Base-by-base conservation (phyloP, 1,140 invertebrate genomes). In the Drosophila pandora region DNA sequence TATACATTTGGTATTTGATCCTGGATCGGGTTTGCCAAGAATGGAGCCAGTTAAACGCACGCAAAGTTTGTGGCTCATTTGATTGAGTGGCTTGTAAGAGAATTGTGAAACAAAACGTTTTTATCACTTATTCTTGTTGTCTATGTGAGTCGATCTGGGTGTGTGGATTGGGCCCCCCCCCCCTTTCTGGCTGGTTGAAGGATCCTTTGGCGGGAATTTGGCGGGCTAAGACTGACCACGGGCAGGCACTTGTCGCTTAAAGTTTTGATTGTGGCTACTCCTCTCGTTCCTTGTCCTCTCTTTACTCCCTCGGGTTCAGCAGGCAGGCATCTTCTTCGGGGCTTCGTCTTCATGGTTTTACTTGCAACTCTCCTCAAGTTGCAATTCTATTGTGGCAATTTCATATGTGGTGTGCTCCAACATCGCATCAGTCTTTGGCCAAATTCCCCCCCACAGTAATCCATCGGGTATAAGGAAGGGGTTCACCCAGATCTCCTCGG, bases 61-160 rank as follows among this genome's bases (percentile, higher is more conserved):
- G 82, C 82, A 88, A 87, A 78, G 61, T 57, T 84, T 73, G 37
- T 64, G 70, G 45, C 43, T 73, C 52, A 56, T 73, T 62, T 77
- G 74, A 80, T 77, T 80, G 54, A 77, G 81, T 85, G 83, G 71
- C 80, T 70, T 79, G 74, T 83, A 57, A 83, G 79, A 82, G 75
- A 82, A 82, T 82, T 78, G 64, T 78, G 47, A 70, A 87, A 87
- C 69, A 76, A 90, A 79, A 79, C 69, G 58, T 77, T 90, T 89
- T 88, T 90, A 79, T 88, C 83, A 88, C 83, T 88, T 88, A 87
- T 87, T 88, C 61, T 87, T 85, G 72, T 82, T 75, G 54, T 52
- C 56, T 70, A 39, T 55, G 37, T 61, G 62, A 59, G 56, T 56
- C 45, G 56, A 43, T 56, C 62, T 64, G 49, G 57, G 74, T 50